Base-by-base conservation (phyloP, 2,797 vertebrate species). In the Hybognathus amarus region DNA sequence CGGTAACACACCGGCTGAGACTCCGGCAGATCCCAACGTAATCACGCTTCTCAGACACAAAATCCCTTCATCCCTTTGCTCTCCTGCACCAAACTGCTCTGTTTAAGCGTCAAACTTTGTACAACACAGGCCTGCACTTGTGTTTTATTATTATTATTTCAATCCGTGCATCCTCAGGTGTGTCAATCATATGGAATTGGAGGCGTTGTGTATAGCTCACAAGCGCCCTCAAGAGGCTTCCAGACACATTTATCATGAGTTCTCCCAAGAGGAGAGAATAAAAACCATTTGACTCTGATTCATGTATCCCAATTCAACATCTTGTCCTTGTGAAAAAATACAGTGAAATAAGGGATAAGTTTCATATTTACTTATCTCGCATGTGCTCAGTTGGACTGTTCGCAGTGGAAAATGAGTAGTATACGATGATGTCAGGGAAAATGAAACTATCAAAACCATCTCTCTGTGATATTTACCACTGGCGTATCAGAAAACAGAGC, bases 381-480 rank as follows among this genome's bases (percentile, higher is more conserved):
- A 45, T 63, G 68, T 64, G 6, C 18, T 36, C 11, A 8, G 27
- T 27, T 36, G 15, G 15, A 30, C 68, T 77, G 76, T 80, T 69
- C 77, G 80, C 82, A 86, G 77, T 47, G 82, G 69, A 84, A 87
- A 87, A 68, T 67, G 8, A 22, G 24, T 63, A 33, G 30, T 33
- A 68, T 50, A 56, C 80, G 76, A 80, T 83, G 79, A 83, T 71
- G 20, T 77, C 66, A 79, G 50, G 83, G 83, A 77, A 84, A 77
- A 59, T 5, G 17, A 79, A 78, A 76, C 77, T 83, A 87, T 67
- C 69, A 30, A 64, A 42, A 76, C 24, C 42, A 77, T 82, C 83
- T 82, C 20, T 47, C 9, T 3, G 33, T 59, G 24, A 45, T 5
- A 45, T 77, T 76, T 83, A n/a, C 50, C 22, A 61, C 61, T 18